Evolutionary conservation across 2,113 vertebrate species (phyloP).

Genomic region (Ammospiza caudacuta): DNA sequence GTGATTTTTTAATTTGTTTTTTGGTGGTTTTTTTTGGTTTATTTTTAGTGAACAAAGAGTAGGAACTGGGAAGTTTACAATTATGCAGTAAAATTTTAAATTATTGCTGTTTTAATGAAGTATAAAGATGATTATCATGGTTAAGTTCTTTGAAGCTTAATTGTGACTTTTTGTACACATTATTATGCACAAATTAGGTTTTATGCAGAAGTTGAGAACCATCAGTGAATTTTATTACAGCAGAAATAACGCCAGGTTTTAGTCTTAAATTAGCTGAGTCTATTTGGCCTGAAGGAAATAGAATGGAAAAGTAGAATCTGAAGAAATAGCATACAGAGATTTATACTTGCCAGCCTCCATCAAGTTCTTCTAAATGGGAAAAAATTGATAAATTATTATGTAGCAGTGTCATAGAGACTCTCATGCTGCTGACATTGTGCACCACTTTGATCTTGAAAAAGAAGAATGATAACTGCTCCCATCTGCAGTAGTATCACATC

Average conservation of each 20-base stretch:
- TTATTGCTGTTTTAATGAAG: neutral
- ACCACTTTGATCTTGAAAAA: neutral
- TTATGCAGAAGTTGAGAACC: neutral
- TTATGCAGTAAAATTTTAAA: neutral
- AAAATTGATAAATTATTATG: neutral
- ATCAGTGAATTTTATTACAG: neutral
- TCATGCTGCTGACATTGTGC: neutral
- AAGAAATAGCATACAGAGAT: neutral
- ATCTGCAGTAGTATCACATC: neutral
- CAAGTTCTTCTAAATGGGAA: neutral
- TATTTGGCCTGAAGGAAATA: neutral
- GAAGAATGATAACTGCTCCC: neutral
- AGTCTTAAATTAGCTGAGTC: neutral
- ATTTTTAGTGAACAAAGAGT: neutral
- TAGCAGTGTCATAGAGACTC: neutral
- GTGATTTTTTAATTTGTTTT: neutral
- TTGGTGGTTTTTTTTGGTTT: neutral
- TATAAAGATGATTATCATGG: neutral
- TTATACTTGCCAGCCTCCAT: neutral
- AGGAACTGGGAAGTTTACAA: neutral
- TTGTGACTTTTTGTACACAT: neutral
- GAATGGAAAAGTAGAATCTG: neutral
- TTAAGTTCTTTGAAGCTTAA: slow-evolving; percentile 12
- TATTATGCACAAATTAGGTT: neutral
- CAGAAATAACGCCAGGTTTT: neutral